These are phyloP conservation scores for Montipora sp. DNA, from an alignment of 64 coral and sea anemone species.

Conservation along the genomic window DNA sequence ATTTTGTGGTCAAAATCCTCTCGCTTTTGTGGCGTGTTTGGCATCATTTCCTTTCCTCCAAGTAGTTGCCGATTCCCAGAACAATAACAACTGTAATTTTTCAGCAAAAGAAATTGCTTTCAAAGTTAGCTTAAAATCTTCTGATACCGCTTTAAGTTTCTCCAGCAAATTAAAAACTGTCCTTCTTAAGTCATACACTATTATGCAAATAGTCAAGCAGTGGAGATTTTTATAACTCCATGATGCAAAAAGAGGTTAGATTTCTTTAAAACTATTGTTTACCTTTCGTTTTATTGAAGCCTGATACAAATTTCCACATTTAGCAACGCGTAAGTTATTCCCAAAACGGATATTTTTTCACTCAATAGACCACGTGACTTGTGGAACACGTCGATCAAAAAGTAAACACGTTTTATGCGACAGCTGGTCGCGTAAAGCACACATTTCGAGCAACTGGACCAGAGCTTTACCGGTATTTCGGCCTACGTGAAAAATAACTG, in stretches of 20 bases:
- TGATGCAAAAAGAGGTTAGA: background rate
- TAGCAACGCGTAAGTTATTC: background rate
- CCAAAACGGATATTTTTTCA: background rate
- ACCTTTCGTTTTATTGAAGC: background rate
- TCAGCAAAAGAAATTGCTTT: background rate
- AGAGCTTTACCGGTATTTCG: background rate
- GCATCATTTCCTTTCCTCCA: background rate
- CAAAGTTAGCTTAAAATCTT: background rate
- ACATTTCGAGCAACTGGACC: background rate
- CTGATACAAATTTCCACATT: background rate
- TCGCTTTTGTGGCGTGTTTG: background rate
- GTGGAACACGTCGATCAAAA: conserved; percentile 55
- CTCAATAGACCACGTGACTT: conserved; percentile 7
- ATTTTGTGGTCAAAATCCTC: background rate
- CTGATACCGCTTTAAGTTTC: background rate
- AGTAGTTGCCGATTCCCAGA: background rate
- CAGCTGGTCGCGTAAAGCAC: conserved; percentile 5
- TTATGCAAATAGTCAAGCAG: background rate
- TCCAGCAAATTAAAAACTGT: background rate
- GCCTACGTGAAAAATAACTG: conserved; percentile 39
- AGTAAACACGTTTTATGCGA: conserved; percentile 26
- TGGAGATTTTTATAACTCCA: background rate
- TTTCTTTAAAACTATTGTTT: background rate
- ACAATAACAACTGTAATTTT: too few relatives aligned
- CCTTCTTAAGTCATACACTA: background rate